Base-by-base conservation (phyloP, 2,888 invertebrate genomes). In the Ceratothoa steindachneri region DNA sequence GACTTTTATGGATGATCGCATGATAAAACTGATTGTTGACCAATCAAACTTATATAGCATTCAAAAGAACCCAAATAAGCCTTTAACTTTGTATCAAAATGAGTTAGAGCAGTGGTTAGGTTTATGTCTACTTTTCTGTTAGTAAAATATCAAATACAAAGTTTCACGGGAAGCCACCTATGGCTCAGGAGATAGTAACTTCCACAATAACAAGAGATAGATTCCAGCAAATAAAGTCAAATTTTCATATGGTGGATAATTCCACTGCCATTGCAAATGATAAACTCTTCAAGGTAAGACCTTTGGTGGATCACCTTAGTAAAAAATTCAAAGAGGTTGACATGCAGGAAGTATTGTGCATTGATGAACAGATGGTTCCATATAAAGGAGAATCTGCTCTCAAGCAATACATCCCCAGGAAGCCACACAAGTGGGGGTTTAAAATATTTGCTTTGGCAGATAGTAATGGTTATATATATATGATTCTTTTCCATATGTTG, bases 401-500 rank as follows among this genome's bases (percentile, higher is more conserved):
- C 51, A 66, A 74, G 55, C 70, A 69, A 24, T 73, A 73, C 69
- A 69, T 70, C 30, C 70, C 64, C 15, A 55, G 64, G 55, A 69
- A 73, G 24, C 24, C 69, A 60, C 64, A 53, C n/a, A 72, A 67
- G 30, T 30, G 67, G 29, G 53, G 72, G 24, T 72, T 28, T 28
- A 67, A 51, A 28, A 2, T 72, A 15, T 67, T 72, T 55, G 67
- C 2, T 30, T 30, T 72, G 24, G 72, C 72, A 72, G 67, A 72
- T 30, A 4, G 28, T 72, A 67, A 73, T 24, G 67, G 67, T 0
- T 28, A 5, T 1, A n/a, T n/a, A 24, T 67, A 28, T 52, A 72
- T 67, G 67, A n/a, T 27, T 2, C 67, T 28, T 65, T 72, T 22
- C 53, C 72, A 30, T 72, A 67, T 66, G 24, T 9, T 51, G 53